A percentile compares a stretch with the other conserved stretches of the same genome.
These are phyloP conservation scores for Oscheius sp. DNA, from an alignment of 2,888 invertebrate species.

Conservation along the genomic window DNA sequence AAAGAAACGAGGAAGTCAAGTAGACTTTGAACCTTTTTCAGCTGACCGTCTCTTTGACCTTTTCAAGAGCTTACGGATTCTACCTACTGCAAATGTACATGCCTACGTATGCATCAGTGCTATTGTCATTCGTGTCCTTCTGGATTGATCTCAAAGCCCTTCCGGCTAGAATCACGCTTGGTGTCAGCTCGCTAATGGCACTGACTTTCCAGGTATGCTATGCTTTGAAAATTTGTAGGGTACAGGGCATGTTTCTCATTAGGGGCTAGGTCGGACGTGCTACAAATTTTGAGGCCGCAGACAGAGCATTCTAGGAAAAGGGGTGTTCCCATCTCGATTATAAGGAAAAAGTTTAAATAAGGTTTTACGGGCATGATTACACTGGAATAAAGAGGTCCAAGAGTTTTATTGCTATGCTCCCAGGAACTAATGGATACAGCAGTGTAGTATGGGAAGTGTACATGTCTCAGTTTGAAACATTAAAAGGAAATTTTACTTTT, in stretches of 20 bases:
- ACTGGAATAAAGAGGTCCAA: too few relatives aligned
- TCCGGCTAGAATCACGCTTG: conserved; percentile 68
- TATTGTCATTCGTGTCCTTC: conserved; percentile 68
- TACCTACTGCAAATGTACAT: conserved; percentile 72
- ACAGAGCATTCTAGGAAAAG: too few relatives aligned
- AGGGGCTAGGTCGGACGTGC: too few relatives aligned
- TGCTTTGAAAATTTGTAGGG: neutral
- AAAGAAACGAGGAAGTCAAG: neutral
- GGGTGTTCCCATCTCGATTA: too few relatives aligned
- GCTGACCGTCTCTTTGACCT: conserved; percentile 67
- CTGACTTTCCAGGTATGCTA: conserved; percentile 61
- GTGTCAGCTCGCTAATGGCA: conserved; percentile 68
- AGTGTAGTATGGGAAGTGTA: too few relatives aligned
- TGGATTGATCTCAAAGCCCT: conserved; percentile 70
- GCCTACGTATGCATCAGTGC: conserved; percentile 68
- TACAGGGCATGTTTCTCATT: conserved; percentile 7
- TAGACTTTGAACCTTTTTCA: conserved; percentile 38
- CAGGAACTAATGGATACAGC: too few relatives aligned
- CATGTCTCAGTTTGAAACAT: too few relatives aligned
- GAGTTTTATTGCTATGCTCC: too few relatives aligned
- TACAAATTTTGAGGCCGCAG: too few relatives aligned
- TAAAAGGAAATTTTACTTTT: too few relatives aligned
- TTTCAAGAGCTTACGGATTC: conserved; percentile 70
- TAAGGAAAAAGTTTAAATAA: too few relatives aligned
- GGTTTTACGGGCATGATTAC: too few relatives aligned